These are phyloP conservation scores for Harpalus rubripes DNA, from an alignment of 2,888 invertebrate species.

Conservation along the genomic window DNA sequence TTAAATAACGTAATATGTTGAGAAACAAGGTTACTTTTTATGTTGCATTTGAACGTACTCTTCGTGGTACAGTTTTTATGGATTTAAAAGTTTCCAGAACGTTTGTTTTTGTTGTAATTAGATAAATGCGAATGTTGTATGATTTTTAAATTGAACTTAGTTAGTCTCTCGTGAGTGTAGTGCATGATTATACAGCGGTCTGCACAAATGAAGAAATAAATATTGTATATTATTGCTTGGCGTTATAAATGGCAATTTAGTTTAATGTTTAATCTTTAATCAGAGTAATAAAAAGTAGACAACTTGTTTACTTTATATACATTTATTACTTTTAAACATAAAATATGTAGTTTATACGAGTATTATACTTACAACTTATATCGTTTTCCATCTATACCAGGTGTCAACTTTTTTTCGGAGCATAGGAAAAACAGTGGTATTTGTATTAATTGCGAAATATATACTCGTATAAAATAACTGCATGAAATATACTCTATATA, in stretches of 20 bases:
- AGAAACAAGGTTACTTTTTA: slow-evolving; percentile 46
- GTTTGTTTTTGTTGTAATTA: slow-evolving; percentile 35
- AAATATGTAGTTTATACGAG: too few species aligned
- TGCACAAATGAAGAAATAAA: slow-evolving; percentile 19
- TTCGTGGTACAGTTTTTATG: background rate
- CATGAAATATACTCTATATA: background rate
- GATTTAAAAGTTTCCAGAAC: background rate
- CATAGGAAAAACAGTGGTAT: too few species aligned
- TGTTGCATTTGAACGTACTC: slow-evolving; percentile 5
- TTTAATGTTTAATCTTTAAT: slow-evolving; percentile 7
- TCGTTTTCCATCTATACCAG: too few species aligned
- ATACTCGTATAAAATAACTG: too few species aligned
- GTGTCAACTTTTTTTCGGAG: too few species aligned
- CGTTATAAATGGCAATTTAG: background rate
- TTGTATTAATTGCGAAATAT: too few species aligned
- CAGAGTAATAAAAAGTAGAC: background rate
- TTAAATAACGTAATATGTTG: slow-evolving; percentile 32
- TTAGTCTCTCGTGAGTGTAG: background rate
- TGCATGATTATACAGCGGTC: background rate
- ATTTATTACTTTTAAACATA: background rate
- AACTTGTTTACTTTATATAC: background rate
- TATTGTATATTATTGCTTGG: background rate
- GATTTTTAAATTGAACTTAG: slow-evolving; percentile 10
- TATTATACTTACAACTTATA: too few species aligned
- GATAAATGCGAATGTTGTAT: background rate